Percentiles rank a stretch among this genome's conserved stretches.
phyloP scores from a whole-genome alignment of 2,797 vertebrate genomes.

The Oreochromis mossambicus region DNA sequence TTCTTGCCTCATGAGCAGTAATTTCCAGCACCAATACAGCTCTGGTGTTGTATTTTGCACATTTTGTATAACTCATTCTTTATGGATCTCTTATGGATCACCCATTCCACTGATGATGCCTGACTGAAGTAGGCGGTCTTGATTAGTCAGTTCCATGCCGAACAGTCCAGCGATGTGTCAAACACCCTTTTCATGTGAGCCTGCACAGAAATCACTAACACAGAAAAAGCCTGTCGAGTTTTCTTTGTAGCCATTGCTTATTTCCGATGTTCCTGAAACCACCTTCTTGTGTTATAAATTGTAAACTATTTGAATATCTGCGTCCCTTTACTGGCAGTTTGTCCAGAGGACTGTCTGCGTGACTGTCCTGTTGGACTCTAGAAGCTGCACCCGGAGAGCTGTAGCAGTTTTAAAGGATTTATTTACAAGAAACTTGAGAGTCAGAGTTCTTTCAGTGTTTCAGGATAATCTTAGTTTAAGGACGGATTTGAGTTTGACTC shows the following conservation, averaged over 20 bases:
- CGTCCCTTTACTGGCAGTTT: background rate
- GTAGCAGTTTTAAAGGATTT: background rate
- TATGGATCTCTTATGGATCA: background rate
- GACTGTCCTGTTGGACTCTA: background rate
- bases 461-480: background rate
- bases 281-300: background rate
- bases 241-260: background rate
- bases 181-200: background rate
- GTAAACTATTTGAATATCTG: background rate
- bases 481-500: background rate
- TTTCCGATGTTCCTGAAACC: background rate
- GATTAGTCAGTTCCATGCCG: background rate
- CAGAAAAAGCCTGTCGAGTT: background rate
- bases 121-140: background rate
- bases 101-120: background rate
- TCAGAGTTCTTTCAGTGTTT: background rate
- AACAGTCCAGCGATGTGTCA: background rate
- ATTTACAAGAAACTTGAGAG: background rate
- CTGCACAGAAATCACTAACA: background rate
- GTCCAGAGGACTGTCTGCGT: background rate
- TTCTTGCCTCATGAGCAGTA: background rate
- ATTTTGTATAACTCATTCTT: background rate
- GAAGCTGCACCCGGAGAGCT: background rate
- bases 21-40: background rate
- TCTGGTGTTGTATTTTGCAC: background rate